Evolutionary conservation across 2,888 invertebrate species (phyloP), one percentile per base, ranked within the genome.

Genomic region (Trichogramma dendrolimi): DNA sequence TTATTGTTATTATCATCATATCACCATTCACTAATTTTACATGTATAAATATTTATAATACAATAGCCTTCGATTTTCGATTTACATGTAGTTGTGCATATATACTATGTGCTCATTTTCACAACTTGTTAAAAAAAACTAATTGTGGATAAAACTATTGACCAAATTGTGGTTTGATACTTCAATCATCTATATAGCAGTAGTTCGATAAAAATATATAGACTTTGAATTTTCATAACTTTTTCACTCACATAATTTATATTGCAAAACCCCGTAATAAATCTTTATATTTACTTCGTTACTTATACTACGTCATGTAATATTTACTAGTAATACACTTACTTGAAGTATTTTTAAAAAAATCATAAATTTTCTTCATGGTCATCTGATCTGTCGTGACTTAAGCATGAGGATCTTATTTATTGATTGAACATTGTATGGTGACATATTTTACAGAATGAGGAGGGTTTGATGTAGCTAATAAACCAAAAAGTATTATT

Each of bases 381-480:
- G 27, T 27, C 27, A 27, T 27, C 27, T 3, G 27, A 27, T 27
- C 27, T 27, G 27, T 63, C 43, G 47, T 40, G 10, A 57, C 42
- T 54, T 47, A 46, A 47, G 59, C 57, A 60, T 54, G 57, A 63
- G 52, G 58, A 56, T 53, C 27, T 56, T 39, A 46, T 14, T 60
- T 53, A 57, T 50, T 8, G 14, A n/a, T 52, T 46, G 4, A n/a
- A 47, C 58, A 61, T 64, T 61, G 49, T 44, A 58, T 38, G 42
- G 14, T 43, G 57, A 57, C n/a, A 11, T 14, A 6, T 14, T 39
- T 58, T 55, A 47, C 39, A 43, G n/a, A 63, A 14, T 57, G 47
- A 62, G 57, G 60, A 62, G 64, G 62, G 60, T 62, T 53, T 57
- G 49, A 38, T 58, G n/a, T 10, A 27, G 48, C 47, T 1, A 39